Conservation (phyloP, 2,113 vertebrate genomes). For the Propithecus coquereli region DNA sequence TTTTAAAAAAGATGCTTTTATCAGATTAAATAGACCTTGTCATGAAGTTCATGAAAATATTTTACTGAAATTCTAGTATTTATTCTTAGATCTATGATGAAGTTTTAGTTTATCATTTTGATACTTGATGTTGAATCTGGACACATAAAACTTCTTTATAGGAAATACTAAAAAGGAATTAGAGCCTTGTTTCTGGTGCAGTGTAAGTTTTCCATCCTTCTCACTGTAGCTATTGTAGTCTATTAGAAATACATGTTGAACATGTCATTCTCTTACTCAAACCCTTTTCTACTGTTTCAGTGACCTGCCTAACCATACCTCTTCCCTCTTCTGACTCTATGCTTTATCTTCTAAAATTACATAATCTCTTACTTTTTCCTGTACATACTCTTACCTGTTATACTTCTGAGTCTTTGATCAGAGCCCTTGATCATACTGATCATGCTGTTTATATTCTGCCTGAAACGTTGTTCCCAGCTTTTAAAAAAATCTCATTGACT, state of each 20-base stretch:
- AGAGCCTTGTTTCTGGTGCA: not conserved
- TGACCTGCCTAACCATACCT: not conserved
- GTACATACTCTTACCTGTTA: not conserved
- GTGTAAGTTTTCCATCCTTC: not conserved
- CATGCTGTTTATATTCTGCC: not conserved
- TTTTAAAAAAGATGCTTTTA: constrained; percentile 6
- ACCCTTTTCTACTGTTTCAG: not conserved
- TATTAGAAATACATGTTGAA: not conserved
- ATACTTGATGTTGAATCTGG: not conserved
- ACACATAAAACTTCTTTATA: not conserved
- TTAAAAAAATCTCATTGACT: not conserved
- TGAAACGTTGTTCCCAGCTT: constrained; percentile 2
- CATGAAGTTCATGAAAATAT: not conserved
- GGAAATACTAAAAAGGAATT: not conserved
- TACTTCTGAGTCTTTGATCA: not conserved
- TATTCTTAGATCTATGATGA: not conserved
- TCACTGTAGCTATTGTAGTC: not conserved
- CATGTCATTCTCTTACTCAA: not conserved
- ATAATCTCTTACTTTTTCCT: not conserved
- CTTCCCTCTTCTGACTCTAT: not conserved
- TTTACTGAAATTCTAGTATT: not conserved
- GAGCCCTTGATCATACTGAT: not conserved
- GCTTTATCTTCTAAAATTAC: not conserved
- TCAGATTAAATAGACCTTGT: not conserved
- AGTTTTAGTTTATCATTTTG: not conserved